These are phyloP conservation scores for Sebastes steindachneri DNA, from an alignment of 2,797 vertebrate species.

Conservation along the genomic window DNA sequence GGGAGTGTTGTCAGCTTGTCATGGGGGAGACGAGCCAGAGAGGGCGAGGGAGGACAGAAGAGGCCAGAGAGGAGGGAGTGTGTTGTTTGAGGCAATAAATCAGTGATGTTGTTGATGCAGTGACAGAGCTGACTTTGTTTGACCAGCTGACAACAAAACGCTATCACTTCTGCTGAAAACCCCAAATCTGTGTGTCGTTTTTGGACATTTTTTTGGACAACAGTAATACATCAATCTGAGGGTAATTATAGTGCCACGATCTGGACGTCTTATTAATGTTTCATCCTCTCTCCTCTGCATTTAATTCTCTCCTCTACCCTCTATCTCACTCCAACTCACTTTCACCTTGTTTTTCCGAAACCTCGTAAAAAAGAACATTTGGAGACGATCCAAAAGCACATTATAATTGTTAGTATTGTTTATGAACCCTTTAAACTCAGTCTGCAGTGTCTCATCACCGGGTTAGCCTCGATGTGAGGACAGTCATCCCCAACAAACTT, in stretches of 20 bases:
- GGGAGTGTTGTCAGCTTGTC: constrained; percentile 2
- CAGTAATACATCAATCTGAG: neutral
- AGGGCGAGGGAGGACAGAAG: constrained; percentile 19
- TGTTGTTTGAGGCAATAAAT: constrained; percentile 57
- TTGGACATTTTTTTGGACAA: neutral
- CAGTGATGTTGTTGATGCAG: constrained; percentile 32
- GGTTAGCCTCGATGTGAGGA: constrained; percentile 23
- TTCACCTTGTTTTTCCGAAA: neutral
- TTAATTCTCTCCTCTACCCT: neutral
- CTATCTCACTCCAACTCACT: neutral
- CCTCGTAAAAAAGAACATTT: neutral
- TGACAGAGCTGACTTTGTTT: constrained; percentile 50
- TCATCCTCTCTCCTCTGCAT: neutral
- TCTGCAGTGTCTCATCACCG: neutral
- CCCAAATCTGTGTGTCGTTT: neutral
- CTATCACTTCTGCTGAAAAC: constrained; percentile 24
- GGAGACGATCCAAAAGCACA: constrained; percentile 1
- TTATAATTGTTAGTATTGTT: constrained; percentile 1
- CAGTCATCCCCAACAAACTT: constrained; percentile 27
- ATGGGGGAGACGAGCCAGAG: constrained; percentile 30
- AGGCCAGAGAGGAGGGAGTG: neutral
- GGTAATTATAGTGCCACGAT: constrained; percentile 3
- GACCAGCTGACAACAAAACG: constrained; percentile 45
- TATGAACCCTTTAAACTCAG: constrained; percentile 16
- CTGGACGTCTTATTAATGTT: neutral